phyloP scores from a whole-genome alignment of 2,113 vertebrate species.

The Strix uralensis region DNA sequence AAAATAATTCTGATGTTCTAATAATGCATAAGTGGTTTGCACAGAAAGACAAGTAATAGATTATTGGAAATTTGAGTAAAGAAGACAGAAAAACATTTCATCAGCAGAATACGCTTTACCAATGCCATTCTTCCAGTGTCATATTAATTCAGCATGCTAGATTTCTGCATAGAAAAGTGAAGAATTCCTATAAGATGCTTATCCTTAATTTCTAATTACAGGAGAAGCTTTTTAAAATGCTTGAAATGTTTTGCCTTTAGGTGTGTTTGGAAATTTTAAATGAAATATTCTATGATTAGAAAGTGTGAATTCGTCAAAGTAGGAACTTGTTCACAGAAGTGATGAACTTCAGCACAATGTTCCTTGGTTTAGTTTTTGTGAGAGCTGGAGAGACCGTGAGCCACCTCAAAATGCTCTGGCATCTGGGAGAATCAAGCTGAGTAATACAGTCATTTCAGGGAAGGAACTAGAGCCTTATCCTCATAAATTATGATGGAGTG shows the following conservation, averaged over 20 bases:
- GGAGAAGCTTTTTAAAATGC: background rate
- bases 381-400: background rate
- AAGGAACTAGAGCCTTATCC: background rate
- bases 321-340: background rate
- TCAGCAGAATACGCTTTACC: background rate
- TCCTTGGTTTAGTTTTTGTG: background rate
- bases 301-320: background rate
- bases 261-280: background rate
- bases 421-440: background rate
- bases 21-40: background rate
- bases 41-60: background rate
- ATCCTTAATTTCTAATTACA: background rate
- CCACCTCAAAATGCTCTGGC: background rate
- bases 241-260: background rate
- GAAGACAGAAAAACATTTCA: background rate
- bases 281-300: background rate
- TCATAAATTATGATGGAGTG: background rate
- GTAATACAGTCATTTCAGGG: background rate
- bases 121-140: background rate
- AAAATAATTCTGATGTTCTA: background rate
- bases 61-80: background rate
- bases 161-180: background rate
- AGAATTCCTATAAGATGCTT: background rate
- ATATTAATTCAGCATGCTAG: background rate
- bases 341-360: background rate